Evolutionary conservation across 2,888 invertebrate genomes (phyloP).

Genomic region (Parnassius orleans): DNA sequence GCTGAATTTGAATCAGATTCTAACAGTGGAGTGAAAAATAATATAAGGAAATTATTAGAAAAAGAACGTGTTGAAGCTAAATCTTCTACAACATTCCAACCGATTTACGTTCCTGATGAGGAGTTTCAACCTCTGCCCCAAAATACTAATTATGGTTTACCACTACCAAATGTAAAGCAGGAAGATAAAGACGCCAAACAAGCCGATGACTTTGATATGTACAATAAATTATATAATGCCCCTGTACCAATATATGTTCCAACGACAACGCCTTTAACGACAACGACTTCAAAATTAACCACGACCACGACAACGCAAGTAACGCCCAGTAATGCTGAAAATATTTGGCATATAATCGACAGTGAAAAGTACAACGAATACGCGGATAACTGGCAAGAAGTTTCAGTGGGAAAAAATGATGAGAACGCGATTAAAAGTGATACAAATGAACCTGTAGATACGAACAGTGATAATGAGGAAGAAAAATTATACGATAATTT

Average conservation of each 20-base stretch:
- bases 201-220: conserved; percentile 55
- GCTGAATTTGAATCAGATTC: conserved; percentile 68
- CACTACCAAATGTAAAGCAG: conserved; percentile 31
- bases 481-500: conserved; percentile 55
- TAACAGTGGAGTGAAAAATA: conserved; percentile 52
- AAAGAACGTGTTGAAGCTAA: conserved; percentile 52
- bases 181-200: conserved; percentile 35
- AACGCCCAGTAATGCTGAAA: conserved; percentile 53
- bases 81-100: conserved; percentile 46
- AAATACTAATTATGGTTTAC: conserved; percentile 44
- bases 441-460: conserved; percentile 14
- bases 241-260: conserved; percentile 51
- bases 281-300: conserved; percentile 43
- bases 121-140: conserved; percentile 38
- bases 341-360: conserved; percentile 75
- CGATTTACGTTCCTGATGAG: conserved; percentile 63
- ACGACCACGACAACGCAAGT: conserved; percentile 43
- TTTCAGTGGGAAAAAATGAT: conserved; percentile 41
- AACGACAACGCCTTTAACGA: conserved; percentile 35
- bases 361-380: conserved; percentile 60
- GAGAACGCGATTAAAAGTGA: conserved; percentile 23
- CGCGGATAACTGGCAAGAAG: conserved; percentile 61
- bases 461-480: conserved; percentile 32
- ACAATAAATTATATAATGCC: conserved; percentile 55
- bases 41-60: conserved; percentile 65